These are phyloP conservation scores for Echinometra lucunter DNA, from an alignment of 53 echinoderm and acorn worm genomes.

Conservation along the genomic window DNA sequence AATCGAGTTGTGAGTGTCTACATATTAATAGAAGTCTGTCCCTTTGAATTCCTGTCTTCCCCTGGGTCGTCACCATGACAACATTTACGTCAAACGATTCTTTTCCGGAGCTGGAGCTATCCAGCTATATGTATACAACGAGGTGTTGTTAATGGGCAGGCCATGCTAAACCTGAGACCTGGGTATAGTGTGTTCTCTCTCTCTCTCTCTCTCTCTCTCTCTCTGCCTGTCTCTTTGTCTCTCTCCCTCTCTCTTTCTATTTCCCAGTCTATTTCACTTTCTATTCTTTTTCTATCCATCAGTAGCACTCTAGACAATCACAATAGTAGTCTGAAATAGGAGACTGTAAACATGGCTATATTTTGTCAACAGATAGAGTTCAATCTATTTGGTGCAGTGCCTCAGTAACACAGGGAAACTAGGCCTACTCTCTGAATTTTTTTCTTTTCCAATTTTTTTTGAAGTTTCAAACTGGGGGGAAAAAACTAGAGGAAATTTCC, in stretches of 20 bases:
- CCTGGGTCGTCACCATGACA: constrained; percentile 76
- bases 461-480: neutral
- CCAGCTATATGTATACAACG: constrained; percentile 33
- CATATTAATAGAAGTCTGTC: constrained; percentile 50
- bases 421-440: too few relatives aligned
- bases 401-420: too few relatives aligned
- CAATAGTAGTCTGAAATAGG: neutral
- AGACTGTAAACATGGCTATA: neutral
- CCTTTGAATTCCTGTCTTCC: constrained; percentile 66
- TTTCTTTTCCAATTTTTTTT: neutral
- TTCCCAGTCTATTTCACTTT: neutral
- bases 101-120: constrained; percentile 38
- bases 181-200: neutral
- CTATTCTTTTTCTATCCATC: neutral
- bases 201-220: constrained; percentile 21
- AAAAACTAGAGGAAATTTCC: constrained; percentile 1
- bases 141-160: constrained; percentile 11
- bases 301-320: neutral
- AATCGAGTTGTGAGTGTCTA: constrained; percentile 6
- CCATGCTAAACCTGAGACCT: neutral
- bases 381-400: neutral
- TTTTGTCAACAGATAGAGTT: neutral
- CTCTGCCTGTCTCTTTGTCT: constrained; percentile 33
- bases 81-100: constrained; percentile 79
- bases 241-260: constrained; percentile 24